Percentiles rank a stretch among this genome's conserved stretches.
Evolutionary conservation across 2,888 invertebrate species (phyloP).

Genomic region (Drosophila limbata): DNA sequence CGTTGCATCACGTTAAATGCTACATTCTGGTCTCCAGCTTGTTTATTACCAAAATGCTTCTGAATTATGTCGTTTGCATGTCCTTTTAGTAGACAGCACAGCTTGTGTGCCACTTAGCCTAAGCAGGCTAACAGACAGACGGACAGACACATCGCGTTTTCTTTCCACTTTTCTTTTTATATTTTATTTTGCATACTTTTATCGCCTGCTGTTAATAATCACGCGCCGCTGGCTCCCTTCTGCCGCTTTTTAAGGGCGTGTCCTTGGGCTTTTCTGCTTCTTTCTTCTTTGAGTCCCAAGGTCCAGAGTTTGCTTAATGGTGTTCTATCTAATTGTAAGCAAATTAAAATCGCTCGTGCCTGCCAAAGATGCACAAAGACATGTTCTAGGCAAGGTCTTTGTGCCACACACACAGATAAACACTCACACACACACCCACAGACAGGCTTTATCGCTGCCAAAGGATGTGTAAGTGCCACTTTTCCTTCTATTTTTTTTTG

Average conservation of each 20-base stretch:
- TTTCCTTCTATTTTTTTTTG: conserved; percentile 5
- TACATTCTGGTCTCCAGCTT: conserved; percentile 14
- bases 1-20: neutral
- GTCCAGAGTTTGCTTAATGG: conserved; percentile 17
- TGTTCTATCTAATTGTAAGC: conserved; percentile 58
- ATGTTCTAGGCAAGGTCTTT: conserved; percentile 8
- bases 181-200: conserved; percentile 3
- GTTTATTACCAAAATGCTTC: conserved; percentile 45
- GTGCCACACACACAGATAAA: conserved; percentile 4
- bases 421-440: neutral
- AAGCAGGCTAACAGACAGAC: conserved; percentile 7
- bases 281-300: conserved; percentile 7
- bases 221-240: conserved; percentile 30
- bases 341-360: conserved; percentile 61
- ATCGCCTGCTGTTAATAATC: conserved; percentile 39
- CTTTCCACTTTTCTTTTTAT: conserved; percentile 7
- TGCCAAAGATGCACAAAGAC: conserved; percentile 17
- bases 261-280: conserved; percentile 12
- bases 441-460: conserved; percentile 7
- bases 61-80: conserved; percentile 67
- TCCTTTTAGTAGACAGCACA: conserved; percentile 44
- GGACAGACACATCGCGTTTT: neutral
- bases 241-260: conserved; percentile 22
- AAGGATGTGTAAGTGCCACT: conserved; percentile 23
- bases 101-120: conserved; percentile 57